Evolutionary conservation across 2,113 vertebrate genomes (phyloP).

Genomic region (Phasianus colchicus): DNA sequence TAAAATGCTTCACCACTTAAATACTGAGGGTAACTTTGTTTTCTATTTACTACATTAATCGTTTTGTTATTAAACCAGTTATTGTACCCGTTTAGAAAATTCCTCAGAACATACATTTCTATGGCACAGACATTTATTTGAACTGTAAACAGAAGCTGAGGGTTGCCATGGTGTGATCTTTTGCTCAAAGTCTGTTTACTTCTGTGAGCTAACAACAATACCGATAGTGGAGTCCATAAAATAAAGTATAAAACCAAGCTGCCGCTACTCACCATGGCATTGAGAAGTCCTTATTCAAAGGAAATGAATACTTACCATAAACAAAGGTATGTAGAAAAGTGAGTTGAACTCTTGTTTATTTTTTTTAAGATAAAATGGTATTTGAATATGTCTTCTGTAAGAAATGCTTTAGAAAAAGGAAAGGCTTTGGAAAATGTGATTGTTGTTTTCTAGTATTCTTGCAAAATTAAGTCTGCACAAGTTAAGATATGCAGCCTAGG

Average conservation of each 20-base stretch:
- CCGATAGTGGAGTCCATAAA: not conserved
- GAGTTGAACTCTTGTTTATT: not conserved
- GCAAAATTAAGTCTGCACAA: not conserved
- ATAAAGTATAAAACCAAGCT: conserved; percentile 6
- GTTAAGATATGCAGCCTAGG: not conserved
- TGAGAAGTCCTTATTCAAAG: conserved; percentile 25
- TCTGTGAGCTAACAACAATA: conserved; percentile 22
- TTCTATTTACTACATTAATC: conserved; percentile 13
- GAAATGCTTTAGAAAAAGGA: not conserved
- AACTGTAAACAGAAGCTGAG: conserved; percentile 49
- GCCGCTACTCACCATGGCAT: not conserved
- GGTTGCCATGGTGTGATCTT: conserved; percentile 63
- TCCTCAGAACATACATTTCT: conserved; percentile 29
- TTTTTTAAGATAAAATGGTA: not conserved
- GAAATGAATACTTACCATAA: not conserved
- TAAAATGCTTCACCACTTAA: conserved; percentile 3
- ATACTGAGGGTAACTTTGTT: not conserved
- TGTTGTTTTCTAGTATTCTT: not conserved
- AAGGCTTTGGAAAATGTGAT: not conserved
- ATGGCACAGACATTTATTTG: not conserved
- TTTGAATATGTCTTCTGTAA: not conserved
- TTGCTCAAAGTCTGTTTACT: conserved; percentile 54
- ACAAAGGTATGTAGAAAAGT: conserved; percentile 10
- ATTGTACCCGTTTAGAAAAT: not conserved
- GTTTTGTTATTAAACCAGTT: conserved; percentile 24